Evolutionary conservation across 2,797 vertebrate genomes (phyloP), one percentile per base, ranked within the genome.

Genomic region (Lindbergichthys nudifrons): DNA sequence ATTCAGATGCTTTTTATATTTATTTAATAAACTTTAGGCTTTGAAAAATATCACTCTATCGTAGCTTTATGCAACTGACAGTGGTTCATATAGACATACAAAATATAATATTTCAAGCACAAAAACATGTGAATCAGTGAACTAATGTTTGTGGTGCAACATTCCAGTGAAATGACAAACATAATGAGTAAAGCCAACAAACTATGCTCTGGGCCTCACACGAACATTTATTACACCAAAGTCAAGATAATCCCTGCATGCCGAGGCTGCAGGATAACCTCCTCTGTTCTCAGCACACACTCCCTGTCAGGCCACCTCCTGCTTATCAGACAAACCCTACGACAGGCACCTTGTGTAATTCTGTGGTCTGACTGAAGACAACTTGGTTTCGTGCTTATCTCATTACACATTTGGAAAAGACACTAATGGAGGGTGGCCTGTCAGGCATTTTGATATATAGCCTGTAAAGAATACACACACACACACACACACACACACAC

Each of bases 401-500:
- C 81, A 87, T 92, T 88, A 87, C 78, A 62, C 61, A 36, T 41
- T 19, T 10, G n/a, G n/a, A 48, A 54, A 71, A 77, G 54, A 63
- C 12, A 3, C 73, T 89, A 83, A 90, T 89, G 59, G 80, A 74
- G 18, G 68, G 70, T 14, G 64, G 54, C 68, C 84, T 65, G 75
- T 71, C 75, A 26, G 52, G 36, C 54, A 16, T 79, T 74, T 79
- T 72, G 77, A 85, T 78, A 39, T 54, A 90, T 76, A 69, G 69
- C 59, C 67, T 16, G 19, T 30, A 64, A 19, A 18, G 19, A 45
- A 10, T 36, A n/a, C 41, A 54, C 69, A 70, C 60, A 30, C 41
- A 45, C 47, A 39, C 23, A 56, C 46, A 63, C 42, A 65, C 69
- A 72, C 60, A 30, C 41, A 45, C 47, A 39, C 23, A 59, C 51